These are phyloP conservation scores for Halesus radiatus DNA, from an alignment of 1,140 invertebrate genomes.

Conservation along the genomic window DNA sequence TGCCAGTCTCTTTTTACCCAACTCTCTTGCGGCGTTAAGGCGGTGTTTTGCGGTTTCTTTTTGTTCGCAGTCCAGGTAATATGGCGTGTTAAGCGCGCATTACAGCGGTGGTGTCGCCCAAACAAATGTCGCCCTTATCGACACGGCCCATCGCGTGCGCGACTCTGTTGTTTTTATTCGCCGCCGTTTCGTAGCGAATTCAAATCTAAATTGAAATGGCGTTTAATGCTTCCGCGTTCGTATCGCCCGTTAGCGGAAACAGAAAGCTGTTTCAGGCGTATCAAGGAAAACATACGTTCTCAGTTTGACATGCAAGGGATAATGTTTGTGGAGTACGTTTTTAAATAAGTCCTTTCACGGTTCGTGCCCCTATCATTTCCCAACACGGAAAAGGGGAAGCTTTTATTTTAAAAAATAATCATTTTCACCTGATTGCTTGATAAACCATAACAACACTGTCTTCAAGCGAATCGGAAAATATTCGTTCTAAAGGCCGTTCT, in stretches of 20 bases:
- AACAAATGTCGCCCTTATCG: constrained; percentile 35
- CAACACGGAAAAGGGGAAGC: too few relatives aligned
- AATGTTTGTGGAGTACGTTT: too few relatives aligned
- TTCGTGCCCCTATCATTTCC: too few relatives aligned
- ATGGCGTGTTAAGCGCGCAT: constrained; percentile 32
- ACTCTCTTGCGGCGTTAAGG: not conserved
- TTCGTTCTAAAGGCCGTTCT: too few relatives aligned
- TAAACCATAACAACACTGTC: too few relatives aligned
- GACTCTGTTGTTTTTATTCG: constrained; percentile 25
- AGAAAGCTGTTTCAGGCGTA: too few relatives aligned
- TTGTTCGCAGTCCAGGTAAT: not conserved
- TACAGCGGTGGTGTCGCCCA: constrained; percentile 13
- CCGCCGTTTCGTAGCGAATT: not conserved
- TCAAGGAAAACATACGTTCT: too few relatives aligned
- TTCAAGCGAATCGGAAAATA: too few relatives aligned
- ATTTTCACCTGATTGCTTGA: too few relatives aligned
- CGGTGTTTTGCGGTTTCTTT: not conserved
- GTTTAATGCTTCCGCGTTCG: constrained; percentile 9
- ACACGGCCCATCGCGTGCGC: constrained; percentile 28
- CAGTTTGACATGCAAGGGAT: too few relatives aligned
- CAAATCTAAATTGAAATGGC: constrained; percentile 29
- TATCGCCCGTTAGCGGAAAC: not conserved
- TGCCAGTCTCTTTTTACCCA: not conserved
- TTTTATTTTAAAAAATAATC: too few relatives aligned
- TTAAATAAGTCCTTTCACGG: too few relatives aligned